Base-by-base conservation (phyloP, 2,888 invertebrate species). In the Hipparchia sbordonii region DNA sequence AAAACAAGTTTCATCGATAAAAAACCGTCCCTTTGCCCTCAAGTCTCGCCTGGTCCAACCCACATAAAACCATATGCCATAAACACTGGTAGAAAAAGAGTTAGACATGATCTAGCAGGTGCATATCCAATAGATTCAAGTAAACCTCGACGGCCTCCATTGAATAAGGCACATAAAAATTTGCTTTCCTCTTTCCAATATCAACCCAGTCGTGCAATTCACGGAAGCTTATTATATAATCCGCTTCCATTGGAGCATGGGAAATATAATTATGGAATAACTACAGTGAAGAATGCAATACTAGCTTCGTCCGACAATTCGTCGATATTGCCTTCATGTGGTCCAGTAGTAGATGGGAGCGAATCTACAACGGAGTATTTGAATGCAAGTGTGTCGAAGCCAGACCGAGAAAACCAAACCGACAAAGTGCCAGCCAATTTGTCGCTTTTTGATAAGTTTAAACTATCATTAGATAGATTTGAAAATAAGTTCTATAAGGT, bases 401-500 rank as follows among this genome's bases (percentile, higher is more conserved):
- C 23, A 8, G n/a, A 59, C 8, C n/a, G 1, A 59, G 68, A 23
- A 51, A 59, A 48, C n/a, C n/a, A n/a, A n/a, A n/a, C n/a, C n/a
- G n/a, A n/a, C 2, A 12, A 59, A 12, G 13, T 6, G 2, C 12
- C 39, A 56, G 39, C 10, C 8, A 48, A 69, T 61, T 10, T 12
- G 23, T n/a, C 8, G 60, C 59, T 63, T 9, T 23, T 59, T 8
- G 63, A 70, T 13, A 60, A 45, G 9, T 75, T 74, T 70, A 68
- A 23, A 10, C 62, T 71, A 66, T 78, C 81, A n/a, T 76, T 88
- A 51, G 82, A 85, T 59, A 60, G 76, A 54, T 80, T 88, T 52
- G 84, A 88, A 71, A 79, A 82, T 54, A 82, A 80, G 71, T 84
- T 87, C 76, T 87, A 85, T 75, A 67, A 75, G 81, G 87, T 87